A percentile compares a stretch with the other conserved stretches of the same genome.
Evolutionary conservation across 2,888 invertebrate genomes (phyloP).

Genomic region (Drosophila histrio): DNA sequence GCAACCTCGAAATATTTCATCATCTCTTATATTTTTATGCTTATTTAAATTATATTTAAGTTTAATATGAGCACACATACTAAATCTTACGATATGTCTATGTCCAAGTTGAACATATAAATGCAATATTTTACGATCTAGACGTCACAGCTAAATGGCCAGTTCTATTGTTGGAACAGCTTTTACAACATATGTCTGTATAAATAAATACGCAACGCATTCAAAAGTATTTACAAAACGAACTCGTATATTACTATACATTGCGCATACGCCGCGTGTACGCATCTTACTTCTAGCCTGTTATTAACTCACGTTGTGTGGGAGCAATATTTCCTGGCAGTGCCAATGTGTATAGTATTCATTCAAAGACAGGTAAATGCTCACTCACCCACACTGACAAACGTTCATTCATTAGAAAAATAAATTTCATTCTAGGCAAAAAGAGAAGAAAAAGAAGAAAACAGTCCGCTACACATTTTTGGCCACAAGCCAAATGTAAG

Average conservation of each 20-base stretch:
- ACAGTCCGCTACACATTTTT: conserved; percentile 43
- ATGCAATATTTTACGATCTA: conserved; percentile 8
- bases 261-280: conserved; percentile 65
- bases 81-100: not conserved
- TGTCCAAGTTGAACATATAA: not conserved
- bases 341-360: conserved; percentile 34
- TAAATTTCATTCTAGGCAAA: conserved; percentile 48
- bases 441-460: conserved; percentile 5
- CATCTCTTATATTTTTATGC: not conserved
- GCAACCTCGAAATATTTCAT: not conserved
- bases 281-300: conserved; percentile 17
- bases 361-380: conserved; percentile 51
- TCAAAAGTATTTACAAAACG: conserved; percentile 19
- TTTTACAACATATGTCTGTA: conserved; percentile 28
- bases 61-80: not conserved
- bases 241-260: conserved; percentile 12
- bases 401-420: conserved; percentile 67
- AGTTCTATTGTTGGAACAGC: conserved; percentile 19
- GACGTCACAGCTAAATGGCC: conserved; percentile 21
- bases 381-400: conserved; percentile 4
- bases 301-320: conserved; percentile 57
- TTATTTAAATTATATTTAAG: not conserved
- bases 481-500: conserved; percentile 56
- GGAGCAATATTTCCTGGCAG: conserved; percentile 36
- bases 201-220: conserved; percentile 35